Evolutionary conservation across 2,888 invertebrate species (phyloP).

Genomic region (Heliconius hortense): DNA sequence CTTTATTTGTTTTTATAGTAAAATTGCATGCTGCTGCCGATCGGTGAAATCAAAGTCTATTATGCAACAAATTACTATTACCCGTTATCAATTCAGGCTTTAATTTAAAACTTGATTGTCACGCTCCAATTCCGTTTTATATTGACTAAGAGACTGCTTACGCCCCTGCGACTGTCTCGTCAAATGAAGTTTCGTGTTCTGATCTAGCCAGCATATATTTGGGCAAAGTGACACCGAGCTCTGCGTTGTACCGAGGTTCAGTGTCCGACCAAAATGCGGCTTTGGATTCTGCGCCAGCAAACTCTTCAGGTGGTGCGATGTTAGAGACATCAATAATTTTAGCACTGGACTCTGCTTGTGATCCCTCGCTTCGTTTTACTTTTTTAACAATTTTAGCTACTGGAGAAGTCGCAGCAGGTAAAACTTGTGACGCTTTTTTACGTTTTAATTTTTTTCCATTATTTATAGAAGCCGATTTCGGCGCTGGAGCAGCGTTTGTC

Average conservation of each 20-base stretch:
- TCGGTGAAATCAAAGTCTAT: slow-evolving; percentile 69
- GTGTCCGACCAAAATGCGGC: slow-evolving; percentile 86
- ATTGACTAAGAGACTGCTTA: slow-evolving; percentile 69
- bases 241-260: slow-evolving; percentile 83
- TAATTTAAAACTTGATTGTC: slow-evolving; percentile 66
- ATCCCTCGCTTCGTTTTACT: slow-evolving; percentile 66
- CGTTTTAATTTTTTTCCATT: slow-evolving; percentile 72
- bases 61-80: slow-evolving; percentile 64
- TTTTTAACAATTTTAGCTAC: slow-evolving; percentile 50
- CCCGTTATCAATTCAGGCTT: slow-evolving; percentile 64
- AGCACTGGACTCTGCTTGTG: slow-evolving; percentile 60
- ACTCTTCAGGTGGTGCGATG: slow-evolving; percentile 75
- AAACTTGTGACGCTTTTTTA: slow-evolving; percentile 63
- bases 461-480: slow-evolving; percentile 64
- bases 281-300: slow-evolving; percentile 79
- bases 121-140: slow-evolving; percentile 72
- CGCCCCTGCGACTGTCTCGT: slow-evolving; percentile 78
- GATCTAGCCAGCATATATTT: slow-evolving; percentile 86
- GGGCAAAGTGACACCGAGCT: slow-evolving; percentile 84
- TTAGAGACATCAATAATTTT: slow-evolving; percentile 65
- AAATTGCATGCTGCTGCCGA: slow-evolving; percentile 41
- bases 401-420: slow-evolving; percentile 56
- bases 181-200: slow-evolving; percentile 86
- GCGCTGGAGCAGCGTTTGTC: slow-evolving; percentile 61
- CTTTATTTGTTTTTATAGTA: slow-evolving; percentile 25